These are phyloP conservation scores for Holacanthus passer DNA, from an alignment of 2,113 vertebrate species.

Conservation along the genomic window DNA sequence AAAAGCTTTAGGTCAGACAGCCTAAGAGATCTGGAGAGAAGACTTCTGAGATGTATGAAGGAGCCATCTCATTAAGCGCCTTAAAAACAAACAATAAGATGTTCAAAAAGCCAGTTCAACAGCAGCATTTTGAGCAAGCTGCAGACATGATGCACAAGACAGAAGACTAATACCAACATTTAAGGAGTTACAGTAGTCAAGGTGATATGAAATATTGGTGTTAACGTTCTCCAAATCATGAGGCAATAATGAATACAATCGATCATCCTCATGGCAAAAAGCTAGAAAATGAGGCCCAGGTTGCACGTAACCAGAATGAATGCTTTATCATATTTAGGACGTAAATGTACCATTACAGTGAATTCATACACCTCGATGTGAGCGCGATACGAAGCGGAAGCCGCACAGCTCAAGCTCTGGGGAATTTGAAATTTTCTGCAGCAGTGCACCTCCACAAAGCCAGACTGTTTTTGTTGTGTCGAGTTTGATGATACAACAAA, in stretches of 20 bases:
- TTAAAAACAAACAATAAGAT: constrained; percentile 19
- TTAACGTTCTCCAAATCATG: constrained; percentile 28
- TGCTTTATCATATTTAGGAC: not conserved
- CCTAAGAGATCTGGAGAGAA: not conserved
- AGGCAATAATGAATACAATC: constrained; percentile 32
- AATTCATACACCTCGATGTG: not conserved
- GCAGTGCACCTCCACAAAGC: constrained; percentile 51
- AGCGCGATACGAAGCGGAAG: constrained; percentile 25
- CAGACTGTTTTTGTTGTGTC: constrained; percentile 64
- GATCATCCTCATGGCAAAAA: constrained; percentile 1
- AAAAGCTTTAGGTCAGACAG: not conserved
- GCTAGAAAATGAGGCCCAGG: constrained; percentile 24
- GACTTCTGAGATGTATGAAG: not conserved
- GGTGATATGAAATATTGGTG: constrained; percentile 28
- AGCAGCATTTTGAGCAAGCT: not conserved
- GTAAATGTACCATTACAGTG: constrained; percentile 19
- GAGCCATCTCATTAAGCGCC: not conserved
- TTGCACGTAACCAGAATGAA: constrained; percentile 4
- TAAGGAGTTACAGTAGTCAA: not conserved
- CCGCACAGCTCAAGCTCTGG: not conserved
- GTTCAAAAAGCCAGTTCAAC: not conserved
- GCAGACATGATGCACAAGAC: not conserved
- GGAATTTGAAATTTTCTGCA: constrained; percentile 41
- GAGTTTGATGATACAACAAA: constrained; percentile 65
- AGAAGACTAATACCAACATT: constrained; percentile 28